Conservation (phyloP, 2,113 vertebrate species). For the Melanerpes formicivorus region DNA sequence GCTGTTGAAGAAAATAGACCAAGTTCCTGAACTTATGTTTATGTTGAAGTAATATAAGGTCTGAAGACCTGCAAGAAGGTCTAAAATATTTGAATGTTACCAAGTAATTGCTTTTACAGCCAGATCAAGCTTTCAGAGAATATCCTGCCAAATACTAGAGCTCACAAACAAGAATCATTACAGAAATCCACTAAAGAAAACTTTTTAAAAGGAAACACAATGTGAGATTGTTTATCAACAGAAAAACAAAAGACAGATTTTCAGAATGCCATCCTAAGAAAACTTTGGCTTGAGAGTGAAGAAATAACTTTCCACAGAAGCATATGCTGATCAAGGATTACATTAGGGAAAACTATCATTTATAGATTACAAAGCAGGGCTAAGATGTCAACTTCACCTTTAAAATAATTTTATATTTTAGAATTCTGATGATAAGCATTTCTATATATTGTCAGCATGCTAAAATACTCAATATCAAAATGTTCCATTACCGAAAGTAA, state of each 20-base stretch:
- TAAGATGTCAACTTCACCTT: neutral
- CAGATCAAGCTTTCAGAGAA: neutral
- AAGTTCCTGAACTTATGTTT: neutral
- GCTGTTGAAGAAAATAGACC: neutral
- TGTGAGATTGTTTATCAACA: neutral
- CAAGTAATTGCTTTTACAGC: neutral
- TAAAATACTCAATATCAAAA: neutral
- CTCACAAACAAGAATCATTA: neutral
- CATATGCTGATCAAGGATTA: neutral
- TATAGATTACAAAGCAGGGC: neutral
- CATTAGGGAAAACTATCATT: neutral
- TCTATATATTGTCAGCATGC: neutral
- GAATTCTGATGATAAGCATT: neutral
- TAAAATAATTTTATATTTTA: neutral
- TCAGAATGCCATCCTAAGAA: neutral
- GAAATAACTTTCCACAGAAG: neutral
- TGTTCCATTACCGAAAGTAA: neutral
- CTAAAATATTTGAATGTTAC: neutral
- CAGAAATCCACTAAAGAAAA: neutral
- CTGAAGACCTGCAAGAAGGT: neutral
- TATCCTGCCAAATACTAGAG: neutral
- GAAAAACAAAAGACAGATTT: neutral
- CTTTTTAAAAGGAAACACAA: neutral
- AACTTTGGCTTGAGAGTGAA: neutral
- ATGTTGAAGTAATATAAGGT: neutral